Evolutionary conservation across 2,888 invertebrate genomes (phyloP).

Genomic region (Eupeodes luniger): DNA sequence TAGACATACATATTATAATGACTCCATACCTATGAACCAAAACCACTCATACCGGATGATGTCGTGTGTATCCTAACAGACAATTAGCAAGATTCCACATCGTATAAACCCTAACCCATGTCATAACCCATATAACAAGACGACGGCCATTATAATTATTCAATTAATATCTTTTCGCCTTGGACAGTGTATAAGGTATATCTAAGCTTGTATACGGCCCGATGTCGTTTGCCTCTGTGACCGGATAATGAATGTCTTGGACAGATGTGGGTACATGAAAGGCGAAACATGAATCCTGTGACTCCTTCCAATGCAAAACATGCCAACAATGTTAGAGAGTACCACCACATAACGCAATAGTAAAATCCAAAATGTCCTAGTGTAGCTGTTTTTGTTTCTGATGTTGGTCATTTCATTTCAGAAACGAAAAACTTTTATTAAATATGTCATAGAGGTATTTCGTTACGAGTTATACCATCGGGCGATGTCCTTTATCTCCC

Average conservation of each 20-base stretch:
- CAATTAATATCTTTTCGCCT: slow-evolving; percentile 78
- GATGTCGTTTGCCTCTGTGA: slow-evolving; percentile 76
- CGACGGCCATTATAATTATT: slow-evolving; percentile 78
- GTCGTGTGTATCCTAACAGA: slow-evolving; percentile 74
- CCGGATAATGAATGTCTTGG: slow-evolving; percentile 76
- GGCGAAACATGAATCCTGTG: slow-evolving; percentile 63
- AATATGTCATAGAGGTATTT: slow-evolving; percentile 66
- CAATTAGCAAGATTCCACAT: slow-evolving; percentile 74
- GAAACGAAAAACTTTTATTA: slow-evolving; percentile 61
- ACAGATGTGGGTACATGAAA: slow-evolving; percentile 76
- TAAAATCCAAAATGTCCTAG: slow-evolving; percentile 45
- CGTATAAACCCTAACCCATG: slow-evolving; percentile 63
- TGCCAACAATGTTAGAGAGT: slow-evolving; percentile 34
- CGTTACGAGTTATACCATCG: slow-evolving; percentile 1
- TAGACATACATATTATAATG: background rate
- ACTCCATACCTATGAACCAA: slow-evolving; percentile 27
- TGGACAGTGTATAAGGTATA: slow-evolving; percentile 52
- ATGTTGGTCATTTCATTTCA: slow-evolving; percentile 14
- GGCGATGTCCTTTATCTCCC: no score
- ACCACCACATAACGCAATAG: slow-evolving; percentile 53
- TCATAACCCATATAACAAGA: slow-evolving; percentile 77
- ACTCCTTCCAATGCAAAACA: slow-evolving; percentile 47
- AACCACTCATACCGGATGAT: slow-evolving; percentile 61
- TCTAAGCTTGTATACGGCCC: slow-evolving; percentile 39
- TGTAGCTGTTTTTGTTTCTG: slow-evolving; percentile 36